phyloP scores from a whole-genome alignment of 1,140 invertebrate species.

The Meloidogyne hapla region DNA sequence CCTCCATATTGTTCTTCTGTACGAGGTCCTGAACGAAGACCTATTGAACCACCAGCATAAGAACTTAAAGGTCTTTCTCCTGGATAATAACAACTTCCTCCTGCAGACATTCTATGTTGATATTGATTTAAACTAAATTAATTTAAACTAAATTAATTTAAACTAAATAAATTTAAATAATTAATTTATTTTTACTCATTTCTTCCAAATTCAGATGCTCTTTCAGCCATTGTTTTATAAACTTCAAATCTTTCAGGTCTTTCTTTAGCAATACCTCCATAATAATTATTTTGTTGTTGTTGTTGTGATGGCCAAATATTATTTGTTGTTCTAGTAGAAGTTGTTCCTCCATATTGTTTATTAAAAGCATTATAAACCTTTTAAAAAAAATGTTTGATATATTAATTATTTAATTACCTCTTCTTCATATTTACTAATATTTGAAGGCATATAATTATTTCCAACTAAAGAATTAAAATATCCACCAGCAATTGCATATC shows the following conservation, averaged over 20 bases:
- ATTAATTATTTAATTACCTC: neutral
- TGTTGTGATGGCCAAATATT: neutral
- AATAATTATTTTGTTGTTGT: neutral
- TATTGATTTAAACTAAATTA: constrained; percentile 21
- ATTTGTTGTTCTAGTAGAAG: neutral
- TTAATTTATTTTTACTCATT: constrained; percentile 16
- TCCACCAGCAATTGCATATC: constrained; percentile 31
- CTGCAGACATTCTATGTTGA: constrained; percentile 23
- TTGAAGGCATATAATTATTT: constrained; percentile 20
- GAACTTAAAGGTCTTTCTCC: constrained; percentile 41
- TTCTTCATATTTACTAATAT: constrained; percentile 12
- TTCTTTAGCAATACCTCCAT: neutral
- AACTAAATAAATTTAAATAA: neutral
- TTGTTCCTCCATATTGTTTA: constrained; percentile 7
- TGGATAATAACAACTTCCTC: constrained; percentile 32
- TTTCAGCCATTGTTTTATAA: constrained; percentile 59
- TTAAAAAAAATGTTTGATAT: neutral
- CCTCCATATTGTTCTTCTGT: constrained; percentile 4
- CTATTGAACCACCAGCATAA: constrained; percentile 14
- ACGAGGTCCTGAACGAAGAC: constrained; percentile 8
- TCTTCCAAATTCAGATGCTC: constrained; percentile 48
- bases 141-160: neutral
- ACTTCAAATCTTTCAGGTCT: constrained; percentile 57
- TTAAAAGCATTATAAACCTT: constrained; percentile 6
- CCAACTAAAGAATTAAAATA: constrained; percentile 28